phyloP scores from a whole-genome alignment of 1,140 invertebrate genomes.

The Aplysia californica region DNA sequence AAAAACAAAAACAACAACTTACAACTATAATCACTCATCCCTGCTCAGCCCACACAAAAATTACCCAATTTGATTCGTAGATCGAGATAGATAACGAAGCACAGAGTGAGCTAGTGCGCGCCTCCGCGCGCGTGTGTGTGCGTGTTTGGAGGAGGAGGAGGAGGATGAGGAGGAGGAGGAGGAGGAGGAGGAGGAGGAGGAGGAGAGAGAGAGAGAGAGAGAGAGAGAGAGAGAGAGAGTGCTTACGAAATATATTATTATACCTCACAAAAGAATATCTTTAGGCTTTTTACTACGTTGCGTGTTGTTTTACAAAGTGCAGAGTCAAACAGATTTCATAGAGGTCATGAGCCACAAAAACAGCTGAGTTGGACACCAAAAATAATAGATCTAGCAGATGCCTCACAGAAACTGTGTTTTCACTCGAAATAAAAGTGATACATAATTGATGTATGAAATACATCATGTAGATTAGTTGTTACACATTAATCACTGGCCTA shows the following conservation, averaged over 20 bases:
- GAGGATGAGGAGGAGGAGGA: neutral
- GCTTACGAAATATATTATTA: neutral
- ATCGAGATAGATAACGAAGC: too few species aligned
- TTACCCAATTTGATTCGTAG: neutral
- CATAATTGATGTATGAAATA: too few species aligned
- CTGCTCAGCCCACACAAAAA: neutral
- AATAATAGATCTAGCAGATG: neutral
- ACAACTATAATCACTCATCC: neutral
- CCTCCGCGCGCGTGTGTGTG: too few species aligned
- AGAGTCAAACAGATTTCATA: too few species aligned
- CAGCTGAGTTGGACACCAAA: too few species aligned
- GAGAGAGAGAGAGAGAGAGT: neutral
- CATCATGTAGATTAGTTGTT: too few species aligned
- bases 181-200: neutral
- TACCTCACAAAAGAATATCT: neutral
- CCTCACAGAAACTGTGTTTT: too few species aligned
- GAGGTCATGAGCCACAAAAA: too few species aligned
- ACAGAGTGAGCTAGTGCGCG: too few species aligned
- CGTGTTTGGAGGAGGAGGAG: neutral
- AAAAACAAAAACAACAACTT: neutral
- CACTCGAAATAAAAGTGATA: too few species aligned
- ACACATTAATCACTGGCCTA: neutral
- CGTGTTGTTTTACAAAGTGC: too few species aligned
- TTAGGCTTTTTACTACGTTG: neutral
- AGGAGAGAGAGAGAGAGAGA: neutral